Evolutionary conservation across 2,113 vertebrate species (phyloP).

Genomic region (Pituophis catenifer): DNA sequence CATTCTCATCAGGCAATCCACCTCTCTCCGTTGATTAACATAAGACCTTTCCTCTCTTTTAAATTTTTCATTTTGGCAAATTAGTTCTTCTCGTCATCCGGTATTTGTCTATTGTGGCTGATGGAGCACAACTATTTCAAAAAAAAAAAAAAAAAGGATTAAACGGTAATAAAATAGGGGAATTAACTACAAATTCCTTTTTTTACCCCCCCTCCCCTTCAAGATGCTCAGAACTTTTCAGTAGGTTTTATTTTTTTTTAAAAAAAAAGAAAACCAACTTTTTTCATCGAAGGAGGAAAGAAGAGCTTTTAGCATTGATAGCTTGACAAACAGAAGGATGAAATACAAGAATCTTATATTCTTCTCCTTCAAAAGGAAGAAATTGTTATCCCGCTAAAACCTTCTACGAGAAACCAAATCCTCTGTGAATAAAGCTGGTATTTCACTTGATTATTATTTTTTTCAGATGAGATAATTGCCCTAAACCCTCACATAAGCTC

Average conservation of each 20-base stretch:
- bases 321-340: not conserved
- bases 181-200: not conserved
- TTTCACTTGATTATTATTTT: not conserved
- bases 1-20: not conserved
- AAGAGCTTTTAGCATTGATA: not conserved
- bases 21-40: not conserved
- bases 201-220: not conserved
- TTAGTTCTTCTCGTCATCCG: not conserved
- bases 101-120: not conserved
- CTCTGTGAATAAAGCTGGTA: not conserved
- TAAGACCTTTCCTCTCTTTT: not conserved
- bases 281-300: not conserved
- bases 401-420: not conserved
- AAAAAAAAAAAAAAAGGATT: not conserved
- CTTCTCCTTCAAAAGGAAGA: not conserved
- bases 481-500: not conserved
- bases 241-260: not conserved
- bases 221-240: not conserved
- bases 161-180: not conserved
- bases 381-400: not conserved
- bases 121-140: not conserved
- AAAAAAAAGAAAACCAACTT: not conserved
- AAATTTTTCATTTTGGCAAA: not conserved
- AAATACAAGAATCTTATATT: not conserved
- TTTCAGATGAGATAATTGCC: not conserved